Percentiles rank a stretch among this genome's conserved stretches.
Evolutionary conservation across 2,888 invertebrate genomes (phyloP).

Genomic region (Heteromurus nitidus): DNA sequence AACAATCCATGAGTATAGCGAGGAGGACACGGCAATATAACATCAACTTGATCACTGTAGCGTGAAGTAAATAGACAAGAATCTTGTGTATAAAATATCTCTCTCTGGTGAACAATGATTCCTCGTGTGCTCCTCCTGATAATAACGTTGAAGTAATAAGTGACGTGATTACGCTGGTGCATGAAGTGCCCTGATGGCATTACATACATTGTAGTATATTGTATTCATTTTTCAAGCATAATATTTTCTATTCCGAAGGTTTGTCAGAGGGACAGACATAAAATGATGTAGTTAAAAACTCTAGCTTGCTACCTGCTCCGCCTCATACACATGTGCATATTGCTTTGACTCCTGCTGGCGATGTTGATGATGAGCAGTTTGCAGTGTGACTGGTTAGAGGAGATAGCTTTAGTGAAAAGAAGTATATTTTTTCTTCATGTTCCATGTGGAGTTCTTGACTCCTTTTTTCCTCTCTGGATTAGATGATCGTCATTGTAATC

Average conservation of each 20-base stretch:
- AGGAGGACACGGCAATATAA: constrained; percentile 55
- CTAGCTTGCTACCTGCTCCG: constrained; percentile 1
- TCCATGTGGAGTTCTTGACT: constrained; percentile 36
- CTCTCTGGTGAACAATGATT: constrained; percentile 44
- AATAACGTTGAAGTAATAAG: neutral
- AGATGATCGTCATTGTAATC: constrained; percentile 35
- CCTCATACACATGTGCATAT: neutral
- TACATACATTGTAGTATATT: no score
- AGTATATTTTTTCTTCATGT: neutral
- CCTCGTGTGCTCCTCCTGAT: constrained; percentile 20
- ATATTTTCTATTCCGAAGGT: no score
- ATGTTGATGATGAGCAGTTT: neutral
- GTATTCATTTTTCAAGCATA: no score
- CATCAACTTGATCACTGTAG: constrained; percentile 71
- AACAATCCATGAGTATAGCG: constrained; percentile 30
- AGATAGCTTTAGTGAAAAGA: neutral
- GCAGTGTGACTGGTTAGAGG: neutral
- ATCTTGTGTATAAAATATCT: constrained; percentile 23
- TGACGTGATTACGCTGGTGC: constrained; percentile 7
- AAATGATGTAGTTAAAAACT: constrained; percentile 25
- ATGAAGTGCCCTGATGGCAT: neutral
- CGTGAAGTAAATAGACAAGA: constrained; percentile 70
- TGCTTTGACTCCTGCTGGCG: neutral
- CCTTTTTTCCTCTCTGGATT: constrained; percentile 23
- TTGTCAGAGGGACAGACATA: no score